A percentile compares a stretch with the other conserved stretches of the same genome.
Conservation (phyloP, 2,888 invertebrate species). For the Julus scandinavius region DNA sequence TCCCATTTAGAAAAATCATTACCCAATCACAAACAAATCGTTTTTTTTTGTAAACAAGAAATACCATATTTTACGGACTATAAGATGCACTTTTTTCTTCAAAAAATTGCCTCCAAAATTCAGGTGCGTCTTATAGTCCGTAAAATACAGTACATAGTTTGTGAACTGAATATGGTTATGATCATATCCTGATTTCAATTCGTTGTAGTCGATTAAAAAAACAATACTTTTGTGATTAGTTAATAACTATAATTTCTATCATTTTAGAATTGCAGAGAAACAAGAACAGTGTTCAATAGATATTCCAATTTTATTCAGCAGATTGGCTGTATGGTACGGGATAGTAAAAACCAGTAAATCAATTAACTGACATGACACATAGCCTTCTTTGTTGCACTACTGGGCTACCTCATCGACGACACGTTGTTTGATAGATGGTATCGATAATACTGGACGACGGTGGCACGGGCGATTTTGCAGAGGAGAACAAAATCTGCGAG, state of each 20-base stretch:
- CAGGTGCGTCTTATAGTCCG: too few relatives aligned
- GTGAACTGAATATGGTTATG: too few relatives aligned
- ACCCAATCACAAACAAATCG: too few relatives aligned
- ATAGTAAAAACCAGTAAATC: conserved; percentile 14
- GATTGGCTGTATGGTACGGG: not conserved
- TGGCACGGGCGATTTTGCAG: not conserved
- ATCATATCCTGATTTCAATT: too few relatives aligned
- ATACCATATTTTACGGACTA: too few relatives aligned
- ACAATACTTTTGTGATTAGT: too few relatives aligned
- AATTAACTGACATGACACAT: conserved; percentile 2
- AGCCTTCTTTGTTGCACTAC: not conserved
- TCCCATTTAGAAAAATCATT: too few relatives aligned
- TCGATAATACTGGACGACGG: not conserved
- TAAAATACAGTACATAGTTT: too few relatives aligned
- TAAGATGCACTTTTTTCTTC: too few relatives aligned
- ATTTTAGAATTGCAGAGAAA: not conserved
- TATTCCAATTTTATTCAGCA: not conserved
- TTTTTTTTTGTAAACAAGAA: too few relatives aligned
- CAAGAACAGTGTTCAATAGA: not conserved
- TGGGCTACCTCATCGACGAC: not conserved
- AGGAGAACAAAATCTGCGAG: not conserved
- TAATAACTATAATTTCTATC: not conserved
- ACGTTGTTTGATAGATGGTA: not conserved
- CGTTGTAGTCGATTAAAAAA: too few relatives aligned
- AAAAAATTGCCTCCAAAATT: too few relatives aligned